Conservation (phyloP, 2,113 vertebrate species). For the Bufo gargarizans region DNA sequence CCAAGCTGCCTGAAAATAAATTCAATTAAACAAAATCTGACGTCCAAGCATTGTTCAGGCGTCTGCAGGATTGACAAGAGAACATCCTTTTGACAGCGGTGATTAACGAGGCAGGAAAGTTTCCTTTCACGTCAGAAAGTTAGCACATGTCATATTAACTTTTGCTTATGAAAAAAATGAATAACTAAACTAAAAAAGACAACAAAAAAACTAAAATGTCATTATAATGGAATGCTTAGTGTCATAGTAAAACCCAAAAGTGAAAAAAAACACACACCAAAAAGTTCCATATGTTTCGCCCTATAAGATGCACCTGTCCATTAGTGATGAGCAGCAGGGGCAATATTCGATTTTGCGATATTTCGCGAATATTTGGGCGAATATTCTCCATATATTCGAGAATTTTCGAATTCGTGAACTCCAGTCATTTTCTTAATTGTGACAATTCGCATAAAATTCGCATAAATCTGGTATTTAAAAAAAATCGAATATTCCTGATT, state of each 20-base stretch:
- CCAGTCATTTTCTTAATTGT: too few relatives aligned
- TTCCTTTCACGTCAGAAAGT: slow-evolving; percentile 51
- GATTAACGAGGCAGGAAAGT: slow-evolving; percentile 55
- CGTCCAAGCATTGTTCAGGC: slow-evolving; percentile 55
- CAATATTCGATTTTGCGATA: too few relatives aligned
- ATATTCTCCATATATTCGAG: too few relatives aligned
- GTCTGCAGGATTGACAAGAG: slow-evolving; percentile 51
- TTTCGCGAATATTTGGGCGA: too few relatives aligned
- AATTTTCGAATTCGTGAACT: too few relatives aligned
- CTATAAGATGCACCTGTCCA: too few relatives aligned
- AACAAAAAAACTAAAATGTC: neutral
- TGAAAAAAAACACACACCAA: neutral
- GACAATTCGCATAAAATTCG: too few relatives aligned
- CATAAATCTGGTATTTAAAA: too few relatives aligned
- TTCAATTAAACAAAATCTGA: slow-evolving; percentile 54
- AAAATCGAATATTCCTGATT: too few relatives aligned
- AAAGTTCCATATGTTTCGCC: neutral
- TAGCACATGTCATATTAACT: slow-evolving; percentile 37
- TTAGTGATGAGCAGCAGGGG: too few relatives aligned
- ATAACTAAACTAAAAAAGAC: neutral
- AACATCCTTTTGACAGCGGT: slow-evolving; percentile 49
- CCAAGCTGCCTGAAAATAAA: slow-evolving; percentile 46
- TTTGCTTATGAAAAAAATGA: neutral
- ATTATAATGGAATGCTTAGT: neutral
- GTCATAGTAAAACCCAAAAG: neutral